phyloP scores from a whole-genome alignment of 2,113 vertebrate species.

The Nerophis ophidion region DNA sequence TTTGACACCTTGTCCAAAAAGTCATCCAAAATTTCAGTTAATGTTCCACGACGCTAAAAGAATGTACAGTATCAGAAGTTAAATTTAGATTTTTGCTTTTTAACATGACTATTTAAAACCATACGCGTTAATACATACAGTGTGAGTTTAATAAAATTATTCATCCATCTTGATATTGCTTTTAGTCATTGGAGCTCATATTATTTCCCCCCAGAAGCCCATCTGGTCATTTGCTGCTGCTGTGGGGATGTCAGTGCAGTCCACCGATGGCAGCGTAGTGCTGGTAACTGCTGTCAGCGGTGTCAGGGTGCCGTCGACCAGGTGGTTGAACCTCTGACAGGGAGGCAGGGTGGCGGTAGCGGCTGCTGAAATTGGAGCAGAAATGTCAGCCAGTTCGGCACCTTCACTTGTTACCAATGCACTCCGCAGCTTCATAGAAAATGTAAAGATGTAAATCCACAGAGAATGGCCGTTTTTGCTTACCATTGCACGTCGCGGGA shows the following conservation, averaged over 20 bases:
- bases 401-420: slow-evolving; percentile 34
- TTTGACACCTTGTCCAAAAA: too few species aligned
- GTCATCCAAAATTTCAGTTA: too few species aligned
- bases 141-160: not conserved
- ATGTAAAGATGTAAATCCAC: not conserved
- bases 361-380: slow-evolving; percentile 45
- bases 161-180: slow-evolving; percentile 19
- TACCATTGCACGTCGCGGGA: slow-evolving; percentile 21
- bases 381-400: slow-evolving; percentile 58
- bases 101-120: not conserved
- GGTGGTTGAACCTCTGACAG: slow-evolving; percentile 50
- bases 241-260: slow-evolving; percentile 28
- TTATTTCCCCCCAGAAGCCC: slow-evolving; percentile 33
- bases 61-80: too few species aligned
- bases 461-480: slow-evolving; percentile 12
- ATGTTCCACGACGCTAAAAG: too few species aligned
- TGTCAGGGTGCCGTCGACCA: slow-evolving; percentile 48
- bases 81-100: too few species aligned
- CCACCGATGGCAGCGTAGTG: slow-evolving; percentile 37
- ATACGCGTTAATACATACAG: too few species aligned
- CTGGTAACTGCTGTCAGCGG: slow-evolving; percentile 43
- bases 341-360: slow-evolving; percentile 27
- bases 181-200: not conserved
- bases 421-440: slow-evolving; percentile 17
- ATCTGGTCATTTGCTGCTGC: slow-evolving; percentile 48